Evolutionary conservation across 2,113 vertebrate species (phyloP).

Genomic region (Dolichotis patagonum): DNA sequence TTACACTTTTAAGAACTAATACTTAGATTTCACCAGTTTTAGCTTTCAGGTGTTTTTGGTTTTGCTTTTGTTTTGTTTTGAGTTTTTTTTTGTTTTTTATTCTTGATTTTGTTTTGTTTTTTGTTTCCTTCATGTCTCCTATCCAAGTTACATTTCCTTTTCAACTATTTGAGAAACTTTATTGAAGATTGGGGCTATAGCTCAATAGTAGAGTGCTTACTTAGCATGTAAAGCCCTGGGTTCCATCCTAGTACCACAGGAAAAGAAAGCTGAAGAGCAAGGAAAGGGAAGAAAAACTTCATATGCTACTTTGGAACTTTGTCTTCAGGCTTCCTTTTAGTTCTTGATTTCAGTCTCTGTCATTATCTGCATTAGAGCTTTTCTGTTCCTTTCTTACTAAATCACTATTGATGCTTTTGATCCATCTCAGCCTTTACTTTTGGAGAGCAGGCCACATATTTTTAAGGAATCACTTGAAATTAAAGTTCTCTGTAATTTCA

Average conservation of each 20-base stretch:
- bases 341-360: neutral
- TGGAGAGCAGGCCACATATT: neutral
- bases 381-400: neutral
- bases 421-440: neutral
- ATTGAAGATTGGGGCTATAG: neutral
- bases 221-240: neutral
- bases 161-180: slow-evolving; percentile 20
- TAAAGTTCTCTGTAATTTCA: slow-evolving; percentile 15
- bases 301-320: neutral
- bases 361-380: neutral
- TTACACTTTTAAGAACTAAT: neutral
- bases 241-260: neutral
- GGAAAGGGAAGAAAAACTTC: neutral
- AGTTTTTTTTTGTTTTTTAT: neutral
- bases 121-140: neutral
- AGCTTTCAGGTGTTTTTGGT: neutral
- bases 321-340: slow-evolving; percentile 17
- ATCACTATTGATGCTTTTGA: neutral
- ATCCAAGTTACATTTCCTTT: neutral
- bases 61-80: neutral
- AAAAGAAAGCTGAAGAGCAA: neutral
- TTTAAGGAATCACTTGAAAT: neutral
- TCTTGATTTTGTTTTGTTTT: neutral
- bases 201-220: neutral
- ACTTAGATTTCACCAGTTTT: slow-evolving; percentile 4